Conservation (phyloP, 2,888 invertebrate species). For the Notodonta dromedarius region DNA sequence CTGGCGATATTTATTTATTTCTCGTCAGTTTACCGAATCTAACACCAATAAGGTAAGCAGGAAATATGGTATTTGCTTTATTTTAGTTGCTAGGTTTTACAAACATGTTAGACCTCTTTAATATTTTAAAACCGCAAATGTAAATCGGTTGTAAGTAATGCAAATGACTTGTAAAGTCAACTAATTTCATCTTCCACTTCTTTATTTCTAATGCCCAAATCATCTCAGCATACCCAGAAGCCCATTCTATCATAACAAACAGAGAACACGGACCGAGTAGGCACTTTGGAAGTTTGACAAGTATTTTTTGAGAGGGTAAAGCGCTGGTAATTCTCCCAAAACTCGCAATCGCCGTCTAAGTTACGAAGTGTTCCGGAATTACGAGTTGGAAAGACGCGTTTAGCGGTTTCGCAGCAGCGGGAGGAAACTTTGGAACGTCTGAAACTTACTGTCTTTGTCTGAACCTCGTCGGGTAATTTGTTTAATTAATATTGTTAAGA, state of each 20-base stretch:
- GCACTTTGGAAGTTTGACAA: neutral
- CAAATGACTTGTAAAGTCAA: no score
- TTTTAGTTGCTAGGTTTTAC: no score
- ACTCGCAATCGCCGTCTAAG: slow-evolving; percentile 21
- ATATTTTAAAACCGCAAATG: no score
- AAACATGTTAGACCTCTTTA: no score
- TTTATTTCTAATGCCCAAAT: neutral
- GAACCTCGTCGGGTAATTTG: slow-evolving; percentile 24
- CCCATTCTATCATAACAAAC: neutral
- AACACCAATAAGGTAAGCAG: no score
- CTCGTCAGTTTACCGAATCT: no score
- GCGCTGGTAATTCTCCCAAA: slow-evolving; percentile 8
- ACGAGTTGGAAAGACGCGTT: slow-evolving; percentile 30
- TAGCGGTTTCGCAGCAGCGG: slow-evolving; percentile 29
- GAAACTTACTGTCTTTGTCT: slow-evolving; percentile 34
- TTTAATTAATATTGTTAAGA: slow-evolving; percentile 23
- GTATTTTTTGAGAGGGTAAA: slow-evolving; percentile 5
- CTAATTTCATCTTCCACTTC: no score
- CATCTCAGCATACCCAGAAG: neutral
- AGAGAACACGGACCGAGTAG: neutral
- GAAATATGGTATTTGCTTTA: no score
- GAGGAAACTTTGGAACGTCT: slow-evolving; percentile 31
- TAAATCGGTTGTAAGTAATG: no score
- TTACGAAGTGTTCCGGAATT: slow-evolving; percentile 29
- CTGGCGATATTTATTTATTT: no score